A percentile compares a stretch with the other conserved stretches of the same genome.
These are phyloP conservation scores for Loriculus beryllinus DNA, from an alignment of 2,797 vertebrate genomes.

Conservation along the genomic window DNA sequence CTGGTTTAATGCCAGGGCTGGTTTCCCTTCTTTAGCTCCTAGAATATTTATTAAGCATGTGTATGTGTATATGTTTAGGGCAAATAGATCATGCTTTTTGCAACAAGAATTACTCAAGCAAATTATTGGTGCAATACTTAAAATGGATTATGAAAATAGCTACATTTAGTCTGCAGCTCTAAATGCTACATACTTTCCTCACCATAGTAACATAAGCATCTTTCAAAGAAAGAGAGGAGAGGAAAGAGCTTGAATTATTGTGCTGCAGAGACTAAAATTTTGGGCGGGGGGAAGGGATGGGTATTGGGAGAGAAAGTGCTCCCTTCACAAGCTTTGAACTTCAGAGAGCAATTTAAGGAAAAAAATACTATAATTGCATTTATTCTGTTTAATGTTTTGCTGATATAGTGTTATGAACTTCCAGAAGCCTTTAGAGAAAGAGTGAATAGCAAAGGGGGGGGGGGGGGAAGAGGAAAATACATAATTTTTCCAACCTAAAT, in stretches of 20 bases:
- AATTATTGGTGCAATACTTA: background rate
- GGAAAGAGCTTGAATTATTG: background rate
- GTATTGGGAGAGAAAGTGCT: background rate
- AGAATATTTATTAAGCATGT: background rate
- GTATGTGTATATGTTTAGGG: background rate
- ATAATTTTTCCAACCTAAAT: background rate
- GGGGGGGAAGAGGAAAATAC: background rate
- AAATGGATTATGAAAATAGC: constrained; percentile 9
- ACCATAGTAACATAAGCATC: constrained; percentile 52
- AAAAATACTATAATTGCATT: background rate
- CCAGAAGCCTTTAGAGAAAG: background rate
- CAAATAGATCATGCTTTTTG: background rate
- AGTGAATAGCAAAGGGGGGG: background rate
- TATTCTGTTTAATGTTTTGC: background rate
- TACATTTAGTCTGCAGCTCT: constrained; percentile 46
- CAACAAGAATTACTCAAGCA: background rate
- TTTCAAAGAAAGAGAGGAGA: background rate
- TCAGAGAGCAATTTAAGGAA: background rate
- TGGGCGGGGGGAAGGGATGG: accelerated
- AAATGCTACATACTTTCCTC: background rate
- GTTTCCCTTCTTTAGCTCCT: background rate
- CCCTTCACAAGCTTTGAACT: background rate
- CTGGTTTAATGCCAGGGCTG: background rate
- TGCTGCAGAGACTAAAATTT: background rate
- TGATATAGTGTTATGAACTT: background rate